Base-by-base conservation (phyloP, 2,113 vertebrate genomes). In the Chinchilla lanigera region DNA sequence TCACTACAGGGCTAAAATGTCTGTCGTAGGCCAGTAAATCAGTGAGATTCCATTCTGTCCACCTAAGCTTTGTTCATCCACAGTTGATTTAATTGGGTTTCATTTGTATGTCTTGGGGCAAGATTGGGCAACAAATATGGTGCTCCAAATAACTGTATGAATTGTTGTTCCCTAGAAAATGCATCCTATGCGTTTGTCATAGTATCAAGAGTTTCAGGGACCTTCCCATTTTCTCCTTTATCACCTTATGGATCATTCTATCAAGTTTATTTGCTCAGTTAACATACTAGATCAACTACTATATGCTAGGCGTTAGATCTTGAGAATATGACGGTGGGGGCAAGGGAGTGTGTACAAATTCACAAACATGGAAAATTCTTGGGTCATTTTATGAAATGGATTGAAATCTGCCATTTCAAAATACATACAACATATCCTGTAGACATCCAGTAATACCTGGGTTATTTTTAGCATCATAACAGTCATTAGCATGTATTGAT, bases 51-150 rank as follows among this genome's bases (percentile, higher is more conserved):
- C 47, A 26, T 71, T 41, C 24, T 61, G 8, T 60, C 22, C 35
- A 24, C 17, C 47, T 52, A 14, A 50, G 44, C 73, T 50, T 77
- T 50, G 38, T 50, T 16, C 30, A 78, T 58, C 9, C 50, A 12
- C 22, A 9, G 2, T 78, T 90, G n/a, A 50, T 89, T 77, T 65
- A 22, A 10, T 65, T 58, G 75, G 17, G 2, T 56, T 73, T 94
- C 24, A 2, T 60, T 17, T 90, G 56, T 58, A 1, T 60, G 44
- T 56, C 35, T 17, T 60, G 63, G 38, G 19, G 2, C 0, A 7
- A 41, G 7, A 0, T 30, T 9, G 28, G 6, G 4, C 13, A 33
- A 0, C 14, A 61, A 61, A 50, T 7, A 2, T 2, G 0, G 8
- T 85, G 16, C 67, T 95, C 38, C 47, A 11, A 71, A 75, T 44